Percentiles rank a stretch among this genome's conserved stretches.
Conservation (phyloP, 2,888 invertebrate species). For the Erebia epiphron region DNA sequence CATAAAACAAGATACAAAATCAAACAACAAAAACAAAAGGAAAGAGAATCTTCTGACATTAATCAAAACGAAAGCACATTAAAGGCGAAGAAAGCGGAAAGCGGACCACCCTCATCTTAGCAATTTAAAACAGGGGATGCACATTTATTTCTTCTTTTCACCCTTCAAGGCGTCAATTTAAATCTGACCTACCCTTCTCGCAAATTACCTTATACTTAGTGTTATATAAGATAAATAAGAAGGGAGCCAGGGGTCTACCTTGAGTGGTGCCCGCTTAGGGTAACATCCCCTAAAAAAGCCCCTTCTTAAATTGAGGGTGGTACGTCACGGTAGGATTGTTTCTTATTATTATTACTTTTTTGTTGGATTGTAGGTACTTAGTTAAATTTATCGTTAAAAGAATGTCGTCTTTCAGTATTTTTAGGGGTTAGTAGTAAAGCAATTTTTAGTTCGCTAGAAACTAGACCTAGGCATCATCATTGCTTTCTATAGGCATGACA, state of each 20-base stretch:
- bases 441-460: too few relatives aligned
- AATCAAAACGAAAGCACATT: constrained; percentile 23
- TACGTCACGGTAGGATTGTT: constrained; percentile 53
- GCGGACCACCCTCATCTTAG: constrained; percentile 36
- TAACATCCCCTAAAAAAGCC: constrained; percentile 62
- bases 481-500: too few relatives aligned
- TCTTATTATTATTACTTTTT: constrained; percentile 54
- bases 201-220: constrained; percentile 30
- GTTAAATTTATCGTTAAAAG: too few relatives aligned
- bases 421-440: too few relatives aligned
- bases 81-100: constrained; percentile 30
- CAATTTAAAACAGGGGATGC: constrained; percentile 71
- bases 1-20: background rate
- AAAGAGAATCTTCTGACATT: constrained; percentile 9
- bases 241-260: constrained; percentile 48
- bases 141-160: constrained; percentile 72
- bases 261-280: constrained; percentile 51
- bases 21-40: constrained; percentile 10
- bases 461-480: too few relatives aligned
- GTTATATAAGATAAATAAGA: constrained; percentile 36
- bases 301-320: constrained; percentile 63
- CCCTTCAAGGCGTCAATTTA: constrained; percentile 49
- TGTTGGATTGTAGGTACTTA: constrained; percentile 28
- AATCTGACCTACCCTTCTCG: constrained; percentile 45
- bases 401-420: too few relatives aligned